A percentile compares a stretch with the other conserved stretches of the same genome.
phyloP scores from a whole-genome alignment of 2,113 vertebrate species.

The Antigone vipio region DNA sequence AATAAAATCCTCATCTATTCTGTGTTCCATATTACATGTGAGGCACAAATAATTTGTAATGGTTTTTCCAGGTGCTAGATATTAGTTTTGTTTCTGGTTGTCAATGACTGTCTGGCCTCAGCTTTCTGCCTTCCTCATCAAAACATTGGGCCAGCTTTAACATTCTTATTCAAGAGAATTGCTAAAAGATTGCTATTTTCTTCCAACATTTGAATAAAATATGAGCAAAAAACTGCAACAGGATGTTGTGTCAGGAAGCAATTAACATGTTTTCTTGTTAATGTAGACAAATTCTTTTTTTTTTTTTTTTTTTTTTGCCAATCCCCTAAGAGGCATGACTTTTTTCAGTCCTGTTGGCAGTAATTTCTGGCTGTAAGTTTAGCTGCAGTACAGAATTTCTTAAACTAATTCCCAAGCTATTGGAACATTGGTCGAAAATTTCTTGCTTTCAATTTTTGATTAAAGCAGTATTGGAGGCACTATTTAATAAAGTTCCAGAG shows the following conservation, averaged over 20 bases:
- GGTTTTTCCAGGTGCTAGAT: neutral
- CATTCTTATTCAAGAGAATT: neutral
- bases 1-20: neutral
- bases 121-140: neutral
- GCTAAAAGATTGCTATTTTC: fast-evolving
- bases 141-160: neutral
- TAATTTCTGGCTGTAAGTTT: neutral
- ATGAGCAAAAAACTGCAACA: neutral
- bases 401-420: neutral
- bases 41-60: neutral
- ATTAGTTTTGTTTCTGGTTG: neutral
- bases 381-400: neutral
- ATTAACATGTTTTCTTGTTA: neutral
- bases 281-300: neutral
- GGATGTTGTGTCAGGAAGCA: neutral
- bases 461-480: neutral
- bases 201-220: neutral
- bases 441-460: neutral
- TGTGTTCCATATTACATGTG: neutral
- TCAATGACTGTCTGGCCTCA: neutral
- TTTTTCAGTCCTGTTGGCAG: neutral
- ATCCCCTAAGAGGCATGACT: neutral
- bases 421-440: neutral
- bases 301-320: neutral
- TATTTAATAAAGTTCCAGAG: neutral